Evolutionary conservation across 2,888 invertebrate species (phyloP).

Genomic region (Suillia variegata): DNA sequence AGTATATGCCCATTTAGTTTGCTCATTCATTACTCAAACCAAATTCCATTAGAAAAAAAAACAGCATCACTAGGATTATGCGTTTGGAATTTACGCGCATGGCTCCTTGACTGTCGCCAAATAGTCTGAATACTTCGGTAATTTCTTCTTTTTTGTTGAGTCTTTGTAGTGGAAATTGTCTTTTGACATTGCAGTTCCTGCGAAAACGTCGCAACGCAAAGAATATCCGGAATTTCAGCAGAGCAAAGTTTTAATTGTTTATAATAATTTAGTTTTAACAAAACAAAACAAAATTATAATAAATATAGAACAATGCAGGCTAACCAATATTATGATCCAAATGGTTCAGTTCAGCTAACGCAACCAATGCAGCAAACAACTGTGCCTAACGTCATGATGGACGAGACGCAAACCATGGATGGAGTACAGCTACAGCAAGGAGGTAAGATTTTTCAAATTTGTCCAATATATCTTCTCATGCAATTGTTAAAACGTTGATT

Average conservation of each 20-base stretch:
- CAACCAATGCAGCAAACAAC: conserved; percentile 9
- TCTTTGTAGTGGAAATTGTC: background rate
- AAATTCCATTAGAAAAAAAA: too few species aligned
- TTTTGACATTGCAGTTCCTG: background rate
- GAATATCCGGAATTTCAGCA: too few species aligned
- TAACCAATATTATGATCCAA: conserved; percentile 9
- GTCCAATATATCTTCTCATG: too few species aligned
- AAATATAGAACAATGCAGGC: too few species aligned
- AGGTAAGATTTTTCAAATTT: conserved; percentile 11
- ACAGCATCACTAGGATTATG: too few species aligned
- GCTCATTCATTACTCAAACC: too few species aligned
- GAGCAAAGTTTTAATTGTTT: too few species aligned
- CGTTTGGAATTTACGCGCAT: conserved; percentile 25
- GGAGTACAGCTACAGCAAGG: conserved; percentile 9
- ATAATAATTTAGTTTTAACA: background rate
- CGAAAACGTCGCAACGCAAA: conserved; percentile 9
- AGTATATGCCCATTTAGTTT: too few species aligned
- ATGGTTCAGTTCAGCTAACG: too few species aligned
- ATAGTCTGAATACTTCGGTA: conserved; percentile 21
- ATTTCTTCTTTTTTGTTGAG: background rate
- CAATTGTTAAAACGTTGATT: background rate
- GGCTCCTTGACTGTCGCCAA: conserved; percentile 20
- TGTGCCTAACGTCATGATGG: conserved; percentile 27
- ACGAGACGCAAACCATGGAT: conserved; percentile 12
- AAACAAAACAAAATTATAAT: too few species aligned